Base-by-base conservation (phyloP, 2,888 invertebrate species). In the Frankliniella intonsa region DNA sequence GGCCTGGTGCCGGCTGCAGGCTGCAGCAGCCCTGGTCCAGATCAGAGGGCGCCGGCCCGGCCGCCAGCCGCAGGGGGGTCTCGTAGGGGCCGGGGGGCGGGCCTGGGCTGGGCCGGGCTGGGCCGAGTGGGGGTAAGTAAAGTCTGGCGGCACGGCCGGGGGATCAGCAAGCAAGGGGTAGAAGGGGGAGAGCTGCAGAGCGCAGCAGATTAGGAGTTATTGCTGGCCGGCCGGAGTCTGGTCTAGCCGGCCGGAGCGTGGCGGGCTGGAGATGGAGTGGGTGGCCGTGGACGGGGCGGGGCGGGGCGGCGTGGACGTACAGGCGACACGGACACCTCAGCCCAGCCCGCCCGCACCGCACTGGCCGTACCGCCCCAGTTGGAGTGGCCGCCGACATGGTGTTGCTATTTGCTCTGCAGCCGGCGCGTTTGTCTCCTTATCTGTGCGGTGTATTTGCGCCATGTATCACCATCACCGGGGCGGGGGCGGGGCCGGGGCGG, bases 181-280 rank as follows among this genome's bases (percentile, higher is more conserved):
- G 62, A 17, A 62, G 11, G 69, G 69, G 22, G 25, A 22, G 12
- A 25, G 69, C 69, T 76, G 69, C 69, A 25, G 69, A 22, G 69
- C 69, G 69, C 69, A 76, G 69, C 69, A 76, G 69, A 76, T 76
- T 76, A 76, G 22, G 69, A 76, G 69, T 76, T 76, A 76, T 76
- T 8, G 69, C 69, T 76, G 69, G 0, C 22, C 22, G 55, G 55
- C 55, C 55, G 55, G 55, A 11, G 55, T 14, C 14, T 19, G 12
- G 55, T 55, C 55, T 55, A 22, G 25, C 69, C n/a, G 69, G 25
- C 69, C n/a, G 62, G 62, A n/a, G 14, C 62, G 14, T 7, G 62
- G 7, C 19, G 11, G 62, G 62, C 62, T 11, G 14, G 62, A 38
- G 62, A 11, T 62, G 62, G 14, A n/a, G 14, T 11, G 14, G 17